Evolutionary conservation across 2,113 vertebrate genomes (phyloP).

Genomic region (Oxyura jamaicensis): DNA sequence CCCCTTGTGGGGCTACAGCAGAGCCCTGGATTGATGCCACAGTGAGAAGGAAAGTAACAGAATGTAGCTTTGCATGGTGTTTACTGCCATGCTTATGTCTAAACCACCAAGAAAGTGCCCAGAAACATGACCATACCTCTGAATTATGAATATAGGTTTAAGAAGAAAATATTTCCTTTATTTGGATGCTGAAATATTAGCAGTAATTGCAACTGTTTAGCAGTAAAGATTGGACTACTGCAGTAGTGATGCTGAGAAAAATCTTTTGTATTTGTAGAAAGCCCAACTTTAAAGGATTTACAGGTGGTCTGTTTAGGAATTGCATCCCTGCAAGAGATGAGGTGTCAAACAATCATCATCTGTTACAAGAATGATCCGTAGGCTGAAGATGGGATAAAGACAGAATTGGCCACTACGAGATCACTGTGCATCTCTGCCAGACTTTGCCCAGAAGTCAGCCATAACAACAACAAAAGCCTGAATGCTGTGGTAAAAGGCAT

Average conservation of each 20-base stretch:
- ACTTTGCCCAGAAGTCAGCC: background rate
- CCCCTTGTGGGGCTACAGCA: conserved; percentile 13
- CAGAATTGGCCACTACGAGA: background rate
- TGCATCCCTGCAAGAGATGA: background rate
- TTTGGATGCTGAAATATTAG: background rate
- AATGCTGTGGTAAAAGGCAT: background rate
- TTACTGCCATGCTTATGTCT: background rate
- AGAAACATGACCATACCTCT: background rate
- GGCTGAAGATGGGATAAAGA: background rate
- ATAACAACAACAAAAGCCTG: background rate
- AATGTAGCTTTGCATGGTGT: background rate
- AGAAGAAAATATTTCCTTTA: background rate
- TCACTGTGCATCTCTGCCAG: background rate
- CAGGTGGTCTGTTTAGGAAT: background rate
- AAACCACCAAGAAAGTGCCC: background rate
- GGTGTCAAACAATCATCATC: rapidly evolving
- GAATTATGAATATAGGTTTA: rapidly evolving
- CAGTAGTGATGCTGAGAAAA: background rate
- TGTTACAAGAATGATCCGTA: background rate
- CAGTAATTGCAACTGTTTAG: background rate
- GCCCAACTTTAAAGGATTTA: background rate
- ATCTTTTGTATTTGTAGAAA: background rate
- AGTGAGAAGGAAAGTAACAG: background rate
- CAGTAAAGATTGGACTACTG: background rate
- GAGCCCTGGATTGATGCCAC: background rate